A percentile compares a stretch with the other conserved stretches of the same genome.
These are phyloP conservation scores for Diplosoma virens DNA, from an alignment of 23 tunicate genomes.

Conservation along the genomic window DNA sequence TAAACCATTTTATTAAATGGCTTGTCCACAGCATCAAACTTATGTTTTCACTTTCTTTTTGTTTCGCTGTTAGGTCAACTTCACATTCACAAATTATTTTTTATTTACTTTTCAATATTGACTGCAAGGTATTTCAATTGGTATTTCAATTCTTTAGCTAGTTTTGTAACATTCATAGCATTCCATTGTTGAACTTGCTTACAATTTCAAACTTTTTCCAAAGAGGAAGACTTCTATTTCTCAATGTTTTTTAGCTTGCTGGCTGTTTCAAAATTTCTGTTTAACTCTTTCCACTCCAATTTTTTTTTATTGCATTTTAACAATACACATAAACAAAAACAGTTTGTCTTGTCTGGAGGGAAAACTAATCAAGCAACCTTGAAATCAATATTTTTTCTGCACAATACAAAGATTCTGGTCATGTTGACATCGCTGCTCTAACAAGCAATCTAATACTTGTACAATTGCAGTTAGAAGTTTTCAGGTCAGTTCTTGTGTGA, in stretches of 20 bases:
- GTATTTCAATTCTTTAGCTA: neutral
- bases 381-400: too few species aligned
- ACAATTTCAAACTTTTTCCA: neutral
- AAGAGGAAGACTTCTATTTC: too few species aligned
- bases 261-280: too few species aligned
- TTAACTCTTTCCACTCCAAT: too few species aligned
- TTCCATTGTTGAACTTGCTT: neutral
- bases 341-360: too few species aligned
- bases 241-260: neutral
- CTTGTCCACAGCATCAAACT: too few species aligned
- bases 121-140: neutral
- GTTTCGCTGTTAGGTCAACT: neutral
- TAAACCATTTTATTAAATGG: neutral
- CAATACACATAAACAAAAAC: too few species aligned
- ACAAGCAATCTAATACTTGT: neutral
- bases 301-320: too few species aligned
- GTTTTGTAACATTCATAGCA: neutral
- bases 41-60: neutral
- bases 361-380: too few species aligned
- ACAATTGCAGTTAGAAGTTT: slow-evolving; percentile 9
- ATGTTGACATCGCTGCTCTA: slow-evolving; percentile 3
- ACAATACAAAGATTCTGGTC: slow-evolving; percentile 22
- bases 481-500: slow-evolving; percentile 11
- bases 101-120: neutral
- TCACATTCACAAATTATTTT: neutral